Base-by-base conservation (phyloP, 2,113 vertebrate genomes). In the Rafetus swinhoei region DNA sequence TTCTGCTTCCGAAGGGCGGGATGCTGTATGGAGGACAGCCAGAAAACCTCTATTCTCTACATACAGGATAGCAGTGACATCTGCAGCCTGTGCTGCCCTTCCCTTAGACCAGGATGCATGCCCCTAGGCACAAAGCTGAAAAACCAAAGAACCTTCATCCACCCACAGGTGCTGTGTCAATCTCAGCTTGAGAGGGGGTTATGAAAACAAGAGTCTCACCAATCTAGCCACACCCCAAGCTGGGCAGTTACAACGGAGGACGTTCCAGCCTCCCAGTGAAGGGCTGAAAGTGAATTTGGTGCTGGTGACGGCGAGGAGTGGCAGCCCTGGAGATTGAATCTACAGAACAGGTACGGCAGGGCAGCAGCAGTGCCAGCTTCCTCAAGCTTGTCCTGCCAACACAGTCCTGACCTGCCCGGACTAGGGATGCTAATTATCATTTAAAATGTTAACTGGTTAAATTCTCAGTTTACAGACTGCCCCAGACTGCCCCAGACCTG, bases 61-160 rank as follows among this genome's bases (percentile, higher is more conserved):
- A 29, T 1, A 4, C 50, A 25, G 0, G 0, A 62, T 65, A 0
- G 0, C 6, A 4, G 24, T 3, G n/a, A 81, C 84, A 84, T 72
- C 55, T 74, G 57, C 57, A 7, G 1, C 1, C 39, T 84, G 24
- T 3, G 19, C n/a, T 35, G 9, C n/a, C n/a, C 87, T 22, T 84
- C 72, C 84, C 16, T 72, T 18, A 13, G 1, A 35, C 57, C 32
- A 72, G n/a, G 57, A 9, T 69, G 9, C 79, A 14, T 29, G 82
- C 19, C 72, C 50, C 6, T 5, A 77, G 74, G 74, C 27, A 7
- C 2, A 10, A 22, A 6, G 77, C 82, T 29, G 82, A 81, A 60
- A 59, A 91, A 39, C 62, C 82, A 84, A 55, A 74, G 59, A 87
- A 62, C 35, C 53, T 80, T 81, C 55, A 89, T 82, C 90, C 77